Base-by-base conservation (phyloP, 2,113 vertebrate genomes). In the Tympanuchus pallidicinctus region DNA sequence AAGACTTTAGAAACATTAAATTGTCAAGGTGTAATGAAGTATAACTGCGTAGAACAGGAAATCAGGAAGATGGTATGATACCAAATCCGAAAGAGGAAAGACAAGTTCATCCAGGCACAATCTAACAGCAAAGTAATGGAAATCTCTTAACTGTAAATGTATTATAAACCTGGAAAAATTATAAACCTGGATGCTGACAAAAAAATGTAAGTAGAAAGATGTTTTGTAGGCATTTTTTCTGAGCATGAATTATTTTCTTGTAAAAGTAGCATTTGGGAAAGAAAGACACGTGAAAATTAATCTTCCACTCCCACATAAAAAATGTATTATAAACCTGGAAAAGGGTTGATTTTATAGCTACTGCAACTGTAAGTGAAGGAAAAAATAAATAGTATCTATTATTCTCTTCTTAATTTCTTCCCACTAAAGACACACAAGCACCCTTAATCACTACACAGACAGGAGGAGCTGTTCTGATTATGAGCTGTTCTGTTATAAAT, bases 11-110 rank as follows among this genome's bases (percentile, higher is more conserved):
- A 19, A 91, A 72, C 38, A 90, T 72, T 81, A 83, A 94, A 88
- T 78, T 78, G 52, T 54, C 85, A 90, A 78, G 24, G 65, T 21
- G 3, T 43, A 91, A 83, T 81, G 38, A 95, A 96, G 86, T 48
- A 67, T 11, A 75, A 52, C n/a, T 80, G 80, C 69, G 4, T 4
- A 88, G 73, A 92, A 71, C 0, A 42, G 32, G 50, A 64, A 75
- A 75, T 64, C 50, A 12, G 34, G 34, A 86, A 77, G 6, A 78
- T 43, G 13, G 8, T 80, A 24, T 72, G 70, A 76, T 91, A 61
- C 10, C 34, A 88, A 91, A 77, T 52, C 25, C 43, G 9, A 71
- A 8, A n/a, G 24, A 64, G 36, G 47, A 89, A 78, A 86, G 28
- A 80, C 9, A 64, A 63, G 83, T 77, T 59, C 22, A 64, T 50